Base-by-base conservation (phyloP, 1,140 invertebrate genomes). In the Eubasilissa regina region DNA sequence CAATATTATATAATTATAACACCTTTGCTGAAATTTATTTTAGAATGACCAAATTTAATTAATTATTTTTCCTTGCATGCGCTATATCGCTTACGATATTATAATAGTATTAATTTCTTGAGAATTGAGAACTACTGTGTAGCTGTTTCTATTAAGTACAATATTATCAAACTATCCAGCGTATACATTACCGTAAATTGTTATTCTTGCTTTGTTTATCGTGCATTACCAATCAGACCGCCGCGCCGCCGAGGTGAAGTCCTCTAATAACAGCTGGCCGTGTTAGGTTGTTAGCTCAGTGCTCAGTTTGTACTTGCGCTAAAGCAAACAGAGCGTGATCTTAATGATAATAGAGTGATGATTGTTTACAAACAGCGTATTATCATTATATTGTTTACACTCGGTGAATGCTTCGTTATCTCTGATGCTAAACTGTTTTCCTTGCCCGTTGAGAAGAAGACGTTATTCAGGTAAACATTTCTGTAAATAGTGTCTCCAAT, bases 321-420 rank as follows among this genome's bases (percentile, higher is more conserved):
- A 12, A 51, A 15, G n/a, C 35, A 64, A 64, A 64, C 60, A 64
- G 12, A 13, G 10, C 60, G 12, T 64, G 25, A 64, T 64, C 60
- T 64, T 43, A 64, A 64, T 64, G 60, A 44, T 64, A 64, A 64
- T 64, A 64, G 25, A 64, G 25, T 25, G 13, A 64, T 64, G 60
- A 64, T 64, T 64, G 60, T 44, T 64, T 64, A 64, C 60, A 64
- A 64, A 64, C 25, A 64, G 3, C n/a, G 13, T 13, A 64, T 64
- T 64, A 64, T 64, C 60, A 64, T 64, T 64, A 64, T 13, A 35
- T 21, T 43, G 60, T 64, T 64, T 64, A 44, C 25, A 35, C 35
- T 35, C 3, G 8, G 19, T 25, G 35, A 64, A 64, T 64, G 60
- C 60, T 35, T 62, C 58, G 58, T 62, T 62, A 43, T 13, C 21